Base-by-base conservation (phyloP, 2,888 invertebrate genomes). In the Druceiella hillmani region DNA sequence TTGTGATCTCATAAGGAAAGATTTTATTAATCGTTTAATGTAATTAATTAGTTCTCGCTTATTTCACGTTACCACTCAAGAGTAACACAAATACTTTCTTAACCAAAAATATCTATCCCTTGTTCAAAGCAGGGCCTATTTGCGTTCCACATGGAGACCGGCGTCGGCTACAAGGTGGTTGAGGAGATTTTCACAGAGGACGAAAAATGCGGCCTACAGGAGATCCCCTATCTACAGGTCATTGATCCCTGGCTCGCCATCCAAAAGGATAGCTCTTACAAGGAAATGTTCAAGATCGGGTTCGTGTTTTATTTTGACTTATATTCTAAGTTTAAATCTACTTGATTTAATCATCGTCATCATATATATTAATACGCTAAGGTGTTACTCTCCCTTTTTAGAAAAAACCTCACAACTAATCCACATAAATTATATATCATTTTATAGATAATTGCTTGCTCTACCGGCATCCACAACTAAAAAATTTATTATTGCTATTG, bases 151-250 rank as follows among this genome's bases (percentile, higher is more conserved):
- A 78, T 78, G 56, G 83, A 83, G 56, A 63, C 73, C 1, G 76
- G 79, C 1, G 72, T 76, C 1, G 78, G 78, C 0, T 83, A 83
- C 54, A 78, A 81, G 54, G 62, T 82, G 16, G 75, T 83, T 1
- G 75, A 76, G 11, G 78, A 80, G 55, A 78, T 75, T 36, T 85
- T 79, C 52, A 62, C 68, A 11, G 84, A 84, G 55, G 74, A 74
- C 9, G 79, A 85, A 56, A 85, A 84, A 55, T 85, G 85, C 53
- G 78, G 79, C 0, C 58, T 85, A 13, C 74, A 76, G 38, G 83
- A 82, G 53, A 81, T 85, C 49, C 74, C 74, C 46, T 75, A 72
- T 46, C 54, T 80, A 17, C 76, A 79, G 60, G 78, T 79, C 0
- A 70, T 76, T 1, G 78, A 79, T 53, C 79, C 80, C 0, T 79